Evolutionary conservation across 2,113 vertebrate genomes (phyloP), one percentile per base, ranked within the genome.

Genomic region (Calidris pugnax): DNA sequence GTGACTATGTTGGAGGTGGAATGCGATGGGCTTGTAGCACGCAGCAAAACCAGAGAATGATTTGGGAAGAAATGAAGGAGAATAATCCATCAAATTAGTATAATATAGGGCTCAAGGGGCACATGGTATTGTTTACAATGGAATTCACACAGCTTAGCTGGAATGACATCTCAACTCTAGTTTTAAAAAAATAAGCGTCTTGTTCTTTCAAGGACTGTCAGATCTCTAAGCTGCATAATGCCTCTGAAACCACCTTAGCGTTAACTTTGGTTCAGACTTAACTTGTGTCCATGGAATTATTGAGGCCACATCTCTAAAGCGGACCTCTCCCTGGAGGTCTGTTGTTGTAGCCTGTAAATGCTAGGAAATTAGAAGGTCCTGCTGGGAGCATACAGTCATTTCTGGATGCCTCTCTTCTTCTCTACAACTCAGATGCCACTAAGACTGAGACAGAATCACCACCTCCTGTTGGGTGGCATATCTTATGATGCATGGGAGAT

Each of bases 401-500:
- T 82, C 28, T 60, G 74, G 41, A 91, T 1, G 56, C 13, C 53
- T 84, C 62, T 91, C 68, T 86, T 93, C 89, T 75, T 92, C 62
- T 63, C 77, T 89, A 18, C 62, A 87, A 24, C 47, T 80, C 81
- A 80, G 53, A 91, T 94, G 78, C 77, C 80, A 80, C 91, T 88
- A 67, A 47, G 35, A 41, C 41, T 22, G 83, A 94, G 91, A 81
- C 26, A 95, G 71, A 91, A 91, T 73, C 80, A 81, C 77, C 33
- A 59, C 75, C 93, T 91, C 85, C 91, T 69, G 41, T 91, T 93
- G 84, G 71, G 89, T 96, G 89, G 95, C 96, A 95, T 95, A 89
- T 95, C 90, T 96, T 95, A 89, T 92, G 94, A 95, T 97, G 94
- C 95, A 95, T 97, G 89, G 81, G 87, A 95, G 94, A 93, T 87